A percentile compares a stretch with the other conserved stretches of the same genome.
phyloP scores from a whole-genome alignment of 2,113 vertebrate species.

The Sisor rabdophorus region DNA sequence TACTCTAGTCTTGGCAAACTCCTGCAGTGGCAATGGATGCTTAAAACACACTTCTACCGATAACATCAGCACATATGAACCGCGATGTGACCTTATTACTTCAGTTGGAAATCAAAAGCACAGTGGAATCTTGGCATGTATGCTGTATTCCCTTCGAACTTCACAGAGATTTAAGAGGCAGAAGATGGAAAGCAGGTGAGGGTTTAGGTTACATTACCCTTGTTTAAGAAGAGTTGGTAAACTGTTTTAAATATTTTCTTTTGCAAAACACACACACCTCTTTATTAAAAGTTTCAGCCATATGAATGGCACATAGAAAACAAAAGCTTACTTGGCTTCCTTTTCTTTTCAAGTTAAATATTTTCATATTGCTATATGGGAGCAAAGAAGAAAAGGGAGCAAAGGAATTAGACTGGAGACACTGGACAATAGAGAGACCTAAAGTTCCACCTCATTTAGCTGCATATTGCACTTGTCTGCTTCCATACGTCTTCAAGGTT shows the following conservation, averaged over 20 bases:
- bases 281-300: background rate
- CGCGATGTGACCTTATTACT: constrained; percentile 23
- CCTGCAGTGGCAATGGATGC: constrained; percentile 52
- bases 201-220: constrained; percentile 1
- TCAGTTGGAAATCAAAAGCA: constrained; percentile 46
- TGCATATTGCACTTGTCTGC: constrained; percentile 41
- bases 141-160: constrained; percentile 1
- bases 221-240: background rate
- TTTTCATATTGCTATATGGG: background rate
- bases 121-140: constrained; percentile 43
- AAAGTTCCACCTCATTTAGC: constrained; percentile 45
- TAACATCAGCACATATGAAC: constrained; percentile 55
- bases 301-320: background rate
- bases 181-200: constrained; percentile 15
- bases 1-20: constrained; percentile 44
- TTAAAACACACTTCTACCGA: constrained; percentile 51
- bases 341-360: background rate
- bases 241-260: background rate
- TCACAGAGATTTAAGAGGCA: constrained; percentile 8
- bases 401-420: constrained; percentile 22
- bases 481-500: constrained; percentile 52
- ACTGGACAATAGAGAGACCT: constrained; percentile 3
- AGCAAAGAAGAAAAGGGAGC: background rate
- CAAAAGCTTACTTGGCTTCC: no score
- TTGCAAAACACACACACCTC: background rate